These are phyloP conservation scores for Macaria liturata DNA, from an alignment of 2,888 invertebrate genomes.

Conservation along the genomic window DNA sequence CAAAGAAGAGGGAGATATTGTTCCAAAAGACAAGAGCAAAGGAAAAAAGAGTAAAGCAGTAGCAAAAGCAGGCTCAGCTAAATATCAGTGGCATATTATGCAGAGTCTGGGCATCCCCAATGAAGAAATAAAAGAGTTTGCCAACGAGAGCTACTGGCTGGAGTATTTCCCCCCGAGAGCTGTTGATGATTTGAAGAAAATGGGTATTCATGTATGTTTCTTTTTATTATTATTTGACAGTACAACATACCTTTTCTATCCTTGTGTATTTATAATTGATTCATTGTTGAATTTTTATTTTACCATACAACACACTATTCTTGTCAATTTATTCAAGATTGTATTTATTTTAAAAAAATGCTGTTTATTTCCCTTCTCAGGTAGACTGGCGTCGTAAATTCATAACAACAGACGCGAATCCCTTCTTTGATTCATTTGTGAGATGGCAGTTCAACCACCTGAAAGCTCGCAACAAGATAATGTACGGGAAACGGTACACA, in stretches of 20 bases:
- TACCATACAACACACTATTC: too few relatives aligned
- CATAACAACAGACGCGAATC: slow-evolving; percentile 98
- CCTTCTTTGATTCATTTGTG: slow-evolving; percentile 98
- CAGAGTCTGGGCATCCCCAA: slow-evolving; percentile 93
- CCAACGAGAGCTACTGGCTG: slow-evolving; percentile 96
- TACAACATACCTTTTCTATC: too few relatives aligned
- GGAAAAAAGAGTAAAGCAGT: slow-evolving; percentile 98
- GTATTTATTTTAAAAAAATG: too few relatives aligned
- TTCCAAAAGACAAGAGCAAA: slow-evolving; percentile 87
- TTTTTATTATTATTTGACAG: too few relatives aligned
- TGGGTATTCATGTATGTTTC: slow-evolving; percentile 93
- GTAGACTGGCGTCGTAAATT: slow-evolving; percentile 99
- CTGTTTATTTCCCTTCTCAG: slow-evolving; percentile 65
- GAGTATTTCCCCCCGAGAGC: slow-evolving; percentile 97
- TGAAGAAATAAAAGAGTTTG: slow-evolving; percentile 96
- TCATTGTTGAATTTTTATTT: too few relatives aligned
- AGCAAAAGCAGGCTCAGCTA: slow-evolving; percentile 94
- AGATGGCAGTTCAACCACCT: slow-evolving; percentile 97
- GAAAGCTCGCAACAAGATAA: slow-evolving; percentile 93
- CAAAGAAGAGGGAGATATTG: slow-evolving; percentile 79
- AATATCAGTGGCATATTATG: slow-evolving; percentile 99
- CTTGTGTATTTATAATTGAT: too few relatives aligned
- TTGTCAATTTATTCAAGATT: too few relatives aligned
- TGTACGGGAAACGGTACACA: slow-evolving; percentile 98
- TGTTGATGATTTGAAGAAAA: slow-evolving; percentile 91